Conservation (phyloP, 2,888 invertebrate genomes). For the Rhingia campestris region DNA sequence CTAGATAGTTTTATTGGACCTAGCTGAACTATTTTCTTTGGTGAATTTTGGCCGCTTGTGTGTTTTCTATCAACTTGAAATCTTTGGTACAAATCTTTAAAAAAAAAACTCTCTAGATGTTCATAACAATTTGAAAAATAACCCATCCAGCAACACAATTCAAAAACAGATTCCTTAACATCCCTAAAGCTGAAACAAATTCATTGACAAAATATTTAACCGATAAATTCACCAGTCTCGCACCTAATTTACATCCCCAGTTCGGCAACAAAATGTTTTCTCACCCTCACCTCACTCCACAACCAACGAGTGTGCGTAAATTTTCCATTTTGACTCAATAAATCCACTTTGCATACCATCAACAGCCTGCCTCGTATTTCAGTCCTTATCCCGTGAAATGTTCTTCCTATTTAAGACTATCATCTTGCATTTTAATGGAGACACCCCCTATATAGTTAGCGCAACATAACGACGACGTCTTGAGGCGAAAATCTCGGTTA, state of each 20-base stretch:
- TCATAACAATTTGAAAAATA: no score
- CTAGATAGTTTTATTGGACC: no score
- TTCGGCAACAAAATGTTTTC: neutral
- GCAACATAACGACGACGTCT: constrained; percentile 37
- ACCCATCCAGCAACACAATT: no score
- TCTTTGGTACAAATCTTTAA: no score
- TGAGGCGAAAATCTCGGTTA: constrained; percentile 39
- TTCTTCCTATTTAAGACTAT: constrained; percentile 52
- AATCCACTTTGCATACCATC: constrained; percentile 81
- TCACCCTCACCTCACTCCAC: neutral
- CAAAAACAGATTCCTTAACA: no score
- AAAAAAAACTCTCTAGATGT: no score
- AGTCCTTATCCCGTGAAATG: constrained; percentile 32
- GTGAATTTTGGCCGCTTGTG: no score
- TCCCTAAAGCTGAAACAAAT: no score
- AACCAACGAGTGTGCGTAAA: constrained; percentile 65
- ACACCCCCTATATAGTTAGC: constrained; percentile 38
- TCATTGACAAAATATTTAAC: constrained; percentile 22
- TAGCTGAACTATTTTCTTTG: no score
- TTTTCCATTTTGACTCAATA: constrained; percentile 82
- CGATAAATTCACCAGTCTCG: constrained; percentile 20
- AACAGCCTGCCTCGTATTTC: constrained; percentile 47
- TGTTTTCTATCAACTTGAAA: no score
- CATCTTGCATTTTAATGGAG: constrained; percentile 66
- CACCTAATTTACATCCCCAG: constrained; percentile 46